Evolutionary conservation across 2,797 vertebrate species (phyloP).

Genomic region (Falco biarmicus): DNA sequence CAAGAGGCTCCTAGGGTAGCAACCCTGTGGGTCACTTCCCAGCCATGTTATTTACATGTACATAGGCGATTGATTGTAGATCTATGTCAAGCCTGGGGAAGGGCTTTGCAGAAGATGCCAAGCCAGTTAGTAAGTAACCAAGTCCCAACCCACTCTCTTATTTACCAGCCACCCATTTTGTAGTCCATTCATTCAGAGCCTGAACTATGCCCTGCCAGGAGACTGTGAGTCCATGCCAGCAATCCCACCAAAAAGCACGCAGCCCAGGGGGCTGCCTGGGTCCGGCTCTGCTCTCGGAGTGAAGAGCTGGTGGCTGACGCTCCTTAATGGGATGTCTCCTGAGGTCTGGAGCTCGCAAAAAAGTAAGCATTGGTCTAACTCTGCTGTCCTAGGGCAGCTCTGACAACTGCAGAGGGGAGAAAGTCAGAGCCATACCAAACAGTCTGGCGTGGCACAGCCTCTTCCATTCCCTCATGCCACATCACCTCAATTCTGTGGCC

Average conservation of each 20-base stretch:
- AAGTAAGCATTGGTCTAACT: accelerated
- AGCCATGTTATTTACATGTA: background rate
- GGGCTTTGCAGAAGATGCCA: background rate
- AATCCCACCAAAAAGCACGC: background rate
- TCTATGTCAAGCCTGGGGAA: background rate
- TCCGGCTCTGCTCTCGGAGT: background rate
- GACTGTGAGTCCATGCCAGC: background rate
- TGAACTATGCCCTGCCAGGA: background rate
- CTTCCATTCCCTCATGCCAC: background rate
- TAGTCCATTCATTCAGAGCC: background rate
- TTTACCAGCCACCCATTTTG: background rate
- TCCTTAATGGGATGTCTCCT: background rate
- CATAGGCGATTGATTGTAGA: accelerated
- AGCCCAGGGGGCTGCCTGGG: background rate
- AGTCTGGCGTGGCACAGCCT: background rate
- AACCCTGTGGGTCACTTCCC: background rate
- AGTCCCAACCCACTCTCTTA: background rate
- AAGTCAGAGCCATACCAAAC: background rate
- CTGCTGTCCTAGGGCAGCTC: background rate
- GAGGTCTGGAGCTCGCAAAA: background rate
- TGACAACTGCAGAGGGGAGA: background rate
- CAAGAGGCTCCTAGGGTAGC: background rate
- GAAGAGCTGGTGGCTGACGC: background rate
- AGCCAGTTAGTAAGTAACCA: background rate
- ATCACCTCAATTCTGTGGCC: background rate